Percentiles rank a stretch among this genome's conserved stretches.
These are phyloP conservation scores for Linyphia triangularis DNA, from an alignment of 2,888 invertebrate species.

Conservation along the genomic window DNA sequence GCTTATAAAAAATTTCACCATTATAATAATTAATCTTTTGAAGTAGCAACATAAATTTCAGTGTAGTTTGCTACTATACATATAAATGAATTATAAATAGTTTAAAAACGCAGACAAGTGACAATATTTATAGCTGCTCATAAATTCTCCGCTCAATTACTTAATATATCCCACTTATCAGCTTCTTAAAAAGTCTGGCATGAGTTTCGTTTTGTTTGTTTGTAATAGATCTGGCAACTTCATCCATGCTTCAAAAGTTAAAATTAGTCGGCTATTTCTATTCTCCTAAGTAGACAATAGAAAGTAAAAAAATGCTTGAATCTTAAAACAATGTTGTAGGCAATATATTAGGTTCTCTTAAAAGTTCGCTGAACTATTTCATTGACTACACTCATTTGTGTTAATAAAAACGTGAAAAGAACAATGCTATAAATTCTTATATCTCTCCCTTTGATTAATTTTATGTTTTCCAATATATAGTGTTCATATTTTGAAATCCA, in stretches of 20 bases:
- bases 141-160: neutral
- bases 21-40: too few relatives aligned
- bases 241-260: slow-evolving; percentile 11
- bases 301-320: neutral
- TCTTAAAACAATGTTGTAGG: neutral
- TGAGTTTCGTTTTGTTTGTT: neutral
- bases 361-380: neutral
- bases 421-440: too few relatives aligned
- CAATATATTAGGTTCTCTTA: neutral
- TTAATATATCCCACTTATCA: neutral
- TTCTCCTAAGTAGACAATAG: slow-evolving; percentile 14
- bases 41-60: too few relatives aligned
- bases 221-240: slow-evolving; percentile 30
- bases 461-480: too few relatives aligned
- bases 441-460: too few relatives aligned
- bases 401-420: too few relatives aligned
- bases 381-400: neutral
- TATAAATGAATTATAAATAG: too few relatives aligned
- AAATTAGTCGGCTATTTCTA: slow-evolving; percentile 29
- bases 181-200: neutral
- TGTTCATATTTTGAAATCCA: too few relatives aligned
- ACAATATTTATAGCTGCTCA: neutral
- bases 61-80: too few relatives aligned
- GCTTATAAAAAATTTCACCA: too few relatives aligned
- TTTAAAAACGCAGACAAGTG: too few relatives aligned